These are phyloP conservation scores for Achroia grisella DNA, from an alignment of 1,140 invertebrate genomes.

Conservation along the genomic window DNA sequence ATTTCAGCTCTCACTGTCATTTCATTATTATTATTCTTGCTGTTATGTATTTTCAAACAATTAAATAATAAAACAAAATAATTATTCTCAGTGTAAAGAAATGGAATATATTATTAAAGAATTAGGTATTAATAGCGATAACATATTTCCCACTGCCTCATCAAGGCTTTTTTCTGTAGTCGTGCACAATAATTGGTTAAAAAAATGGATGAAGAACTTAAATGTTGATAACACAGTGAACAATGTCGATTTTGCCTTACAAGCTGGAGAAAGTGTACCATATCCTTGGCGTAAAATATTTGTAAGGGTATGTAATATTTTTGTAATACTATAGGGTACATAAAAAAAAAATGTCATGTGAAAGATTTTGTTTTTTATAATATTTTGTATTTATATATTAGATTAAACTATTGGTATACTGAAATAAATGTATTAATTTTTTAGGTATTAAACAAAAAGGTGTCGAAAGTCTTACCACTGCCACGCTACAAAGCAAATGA, in stretches of 20 bases:
- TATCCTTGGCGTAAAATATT: conserved; percentile 76
- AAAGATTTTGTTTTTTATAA: neutral
- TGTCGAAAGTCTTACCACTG: conserved; percentile 81
- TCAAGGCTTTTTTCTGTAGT: conserved; percentile 75
- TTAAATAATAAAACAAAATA: conserved; percentile 60
- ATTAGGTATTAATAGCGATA: conserved; percentile 77
- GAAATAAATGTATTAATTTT: conserved; percentile 7
- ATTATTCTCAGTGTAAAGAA: conserved; percentile 26
- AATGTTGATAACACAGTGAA: conserved; percentile 74
- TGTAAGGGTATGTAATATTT: conserved; percentile 67
- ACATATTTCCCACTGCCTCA: conserved; percentile 74
- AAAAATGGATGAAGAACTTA: conserved; percentile 75
- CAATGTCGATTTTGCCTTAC: conserved; percentile 61
- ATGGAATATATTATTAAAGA: conserved; percentile 78
- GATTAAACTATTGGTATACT: too few relatives aligned
- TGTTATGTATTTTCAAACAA: too few relatives aligned
- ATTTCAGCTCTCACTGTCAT: too few relatives aligned
- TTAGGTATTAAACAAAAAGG: conserved; percentile 78
- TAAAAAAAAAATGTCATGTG: too few relatives aligned
- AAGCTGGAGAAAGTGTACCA: conserved; percentile 74
- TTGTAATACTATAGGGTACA: neutral
- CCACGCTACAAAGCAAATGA: conserved; percentile 76
- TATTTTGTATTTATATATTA: conserved; percentile 11
- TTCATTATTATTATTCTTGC: too few relatives aligned
- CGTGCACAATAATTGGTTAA: conserved; percentile 80